These are phyloP conservation scores for Coryphaenoides rupestris DNA, from an alignment of 2,113 vertebrate species.

Conservation along the genomic window DNA sequence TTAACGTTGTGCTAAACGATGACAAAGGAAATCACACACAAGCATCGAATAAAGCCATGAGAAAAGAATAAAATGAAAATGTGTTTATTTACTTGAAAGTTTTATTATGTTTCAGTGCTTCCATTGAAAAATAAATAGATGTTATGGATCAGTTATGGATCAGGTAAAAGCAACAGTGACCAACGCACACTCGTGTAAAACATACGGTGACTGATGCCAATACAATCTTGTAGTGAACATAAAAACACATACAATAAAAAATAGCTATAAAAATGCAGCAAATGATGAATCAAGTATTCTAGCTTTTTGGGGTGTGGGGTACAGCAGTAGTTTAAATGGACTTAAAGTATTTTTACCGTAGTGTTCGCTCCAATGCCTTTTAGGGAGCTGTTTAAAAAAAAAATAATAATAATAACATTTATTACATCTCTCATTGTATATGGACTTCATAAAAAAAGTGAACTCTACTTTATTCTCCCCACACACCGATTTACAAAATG, in stretches of 20 bases:
- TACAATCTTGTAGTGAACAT: conserved; percentile 79
- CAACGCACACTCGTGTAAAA: conserved; percentile 75
- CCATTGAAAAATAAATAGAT: conserved; percentile 90
- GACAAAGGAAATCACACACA: conserved; percentile 25
- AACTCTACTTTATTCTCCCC: conserved; percentile 21
- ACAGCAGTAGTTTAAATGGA: conserved; percentile 60
- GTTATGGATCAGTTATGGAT: conserved; percentile 79
- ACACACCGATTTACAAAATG: neutral
- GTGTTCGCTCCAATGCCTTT: conserved; percentile 37
- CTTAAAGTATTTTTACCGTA: conserved; percentile 42
- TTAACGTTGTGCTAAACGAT: conserved; percentile 8
- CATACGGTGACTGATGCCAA: conserved; percentile 68
- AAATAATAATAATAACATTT: too few relatives aligned
- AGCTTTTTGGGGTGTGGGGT: conserved; percentile 45
- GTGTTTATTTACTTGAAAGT: conserved; percentile 71
- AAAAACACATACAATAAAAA: conserved; percentile 66
- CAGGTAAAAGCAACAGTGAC: conserved; percentile 77
- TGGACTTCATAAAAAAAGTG: conserved; percentile 2
- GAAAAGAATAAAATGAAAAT: conserved; percentile 59
- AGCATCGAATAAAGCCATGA: conserved; percentile 49
- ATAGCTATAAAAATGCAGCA: conserved; percentile 63
- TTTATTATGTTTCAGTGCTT: conserved; percentile 88
- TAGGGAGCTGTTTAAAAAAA: too few relatives aligned
- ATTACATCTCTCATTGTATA: too few relatives aligned
- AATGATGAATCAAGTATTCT: conserved; percentile 61